Percentiles rank a stretch among this genome's conserved stretches.
phyloP scores from a whole-genome alignment of 2,113 vertebrate species.

The Tragelaphus scriptus region DNA sequence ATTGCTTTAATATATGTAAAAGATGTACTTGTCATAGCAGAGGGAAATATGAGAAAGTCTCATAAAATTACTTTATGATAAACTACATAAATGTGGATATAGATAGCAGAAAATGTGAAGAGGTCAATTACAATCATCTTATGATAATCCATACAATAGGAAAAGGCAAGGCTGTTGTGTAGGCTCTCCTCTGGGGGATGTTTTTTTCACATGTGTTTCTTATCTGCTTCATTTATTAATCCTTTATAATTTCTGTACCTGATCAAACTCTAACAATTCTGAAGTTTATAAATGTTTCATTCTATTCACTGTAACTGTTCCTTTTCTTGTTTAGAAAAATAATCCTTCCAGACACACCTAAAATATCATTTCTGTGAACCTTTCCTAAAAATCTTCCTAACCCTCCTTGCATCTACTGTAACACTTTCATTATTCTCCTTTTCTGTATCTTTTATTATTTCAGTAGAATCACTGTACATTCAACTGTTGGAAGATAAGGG shows the following conservation, averaged over 20 bases:
- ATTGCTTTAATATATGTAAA: neutral
- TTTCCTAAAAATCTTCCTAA: neutral
- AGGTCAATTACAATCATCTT: neutral
- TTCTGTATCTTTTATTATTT: neutral
- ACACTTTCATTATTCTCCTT: neutral
- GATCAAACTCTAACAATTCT: neutral
- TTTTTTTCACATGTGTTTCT: neutral
- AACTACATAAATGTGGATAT: neutral
- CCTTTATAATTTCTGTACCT: neutral
- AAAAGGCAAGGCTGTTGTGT: neutral
- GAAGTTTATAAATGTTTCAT: neutral
- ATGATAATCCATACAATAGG: neutral
- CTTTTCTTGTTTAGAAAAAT: neutral
- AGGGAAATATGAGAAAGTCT: neutral
- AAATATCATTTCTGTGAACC: neutral
- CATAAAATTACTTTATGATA: neutral
- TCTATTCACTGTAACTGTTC: neutral
- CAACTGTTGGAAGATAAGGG: neutral
- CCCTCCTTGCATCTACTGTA: neutral
- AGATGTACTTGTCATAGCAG: neutral
- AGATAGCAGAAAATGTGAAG: neutral
- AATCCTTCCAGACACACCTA: neutral
- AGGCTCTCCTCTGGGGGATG: neutral
- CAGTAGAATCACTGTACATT: neutral
- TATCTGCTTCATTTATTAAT: neutral